Base-by-base conservation (phyloP, 2,113 vertebrate genomes). In the Chionis minor region DNA sequence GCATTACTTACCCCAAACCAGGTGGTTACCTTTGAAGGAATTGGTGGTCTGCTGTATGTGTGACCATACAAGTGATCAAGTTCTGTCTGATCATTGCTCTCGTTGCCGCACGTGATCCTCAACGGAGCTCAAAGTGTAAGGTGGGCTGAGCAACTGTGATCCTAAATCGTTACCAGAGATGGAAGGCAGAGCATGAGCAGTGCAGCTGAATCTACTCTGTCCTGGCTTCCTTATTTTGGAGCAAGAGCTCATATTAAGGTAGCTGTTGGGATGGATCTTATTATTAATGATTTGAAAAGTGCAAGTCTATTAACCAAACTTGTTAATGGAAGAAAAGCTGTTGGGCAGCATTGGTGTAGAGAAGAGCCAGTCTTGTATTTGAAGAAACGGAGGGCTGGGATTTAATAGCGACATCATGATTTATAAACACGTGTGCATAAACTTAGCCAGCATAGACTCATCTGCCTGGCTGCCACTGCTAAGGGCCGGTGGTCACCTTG, bases 401-500 rank as follows among this genome's bases (percentile, higher is more conserved):
- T 16, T 38, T 66, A 26, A 4, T 40, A 8, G 5, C 42, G 22
- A 0, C 45, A 8, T 20, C 8, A 2, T 21, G 23, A 14, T 65
- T 23, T 55, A 35, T 20, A 23, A 65, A 49, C 23, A 2, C 0
- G 0, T 6, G 1, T 65, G 35, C 12, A 2, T 23, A 5, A 70
- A 59, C 56, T 26, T 22, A 35, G 44, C 21, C 26, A 14, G 32
- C 1, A 0, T 2, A 10, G 47, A 17, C 22, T n/a, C 21, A 38
- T 38, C 9, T 27, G 0, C n/a, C 16, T 24, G 27, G 51, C 49
- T 47, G 30, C n/a, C 63, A 54, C 27, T 38, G 38, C 38, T 63
- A 8, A 15, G 14, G 59, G 49, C 38, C 14, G 7, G 2, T 8
- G 18, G 16, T 23, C 6, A 20, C 51, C 45, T 24, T 32, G n/a